A percentile compares a stretch with the other conserved stretches of the same genome.
These are phyloP conservation scores for Drosophila maculinotata DNA, from an alignment of 2,888 invertebrate genomes.

Conservation along the genomic window DNA sequence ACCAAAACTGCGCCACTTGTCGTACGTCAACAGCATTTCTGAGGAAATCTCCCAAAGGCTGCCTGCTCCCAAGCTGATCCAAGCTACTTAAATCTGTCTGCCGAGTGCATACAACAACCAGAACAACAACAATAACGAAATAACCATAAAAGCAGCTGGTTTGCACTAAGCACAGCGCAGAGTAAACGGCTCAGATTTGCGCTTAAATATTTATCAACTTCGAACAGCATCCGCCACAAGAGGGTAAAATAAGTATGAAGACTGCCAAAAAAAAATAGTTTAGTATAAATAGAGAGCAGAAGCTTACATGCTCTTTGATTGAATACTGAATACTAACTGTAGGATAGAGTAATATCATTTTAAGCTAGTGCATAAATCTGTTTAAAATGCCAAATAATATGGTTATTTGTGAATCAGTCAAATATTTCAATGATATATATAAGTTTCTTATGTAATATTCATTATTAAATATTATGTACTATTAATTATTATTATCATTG, in stretches of 20 bases:
- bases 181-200: conserved; percentile 43
- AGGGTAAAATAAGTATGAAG: background rate
- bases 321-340: background rate
- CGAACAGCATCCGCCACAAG: conserved; percentile 40
- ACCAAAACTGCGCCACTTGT: conserved; percentile 38
- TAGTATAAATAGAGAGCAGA: background rate
- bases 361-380: too few species aligned
- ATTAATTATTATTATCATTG: too few species aligned
- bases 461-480: too few species aligned
- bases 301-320: background rate
- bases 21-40: conserved; percentile 40
- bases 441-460: too few species aligned
- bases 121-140: conserved; percentile 21
- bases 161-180: conserved; percentile 33
- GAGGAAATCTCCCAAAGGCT: conserved; percentile 36
- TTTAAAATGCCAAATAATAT: too few species aligned
- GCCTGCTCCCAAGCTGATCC: conserved; percentile 22
- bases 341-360: too few species aligned
- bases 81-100: conserved; percentile 41
- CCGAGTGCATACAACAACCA: conserved; percentile 16
- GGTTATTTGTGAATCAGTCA: too few species aligned
- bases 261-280: background rate
- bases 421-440: too few species aligned
- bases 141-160: conserved; percentile 57
- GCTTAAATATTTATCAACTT: conserved; percentile 70